Conservation (phyloP, 2,888 invertebrate genomes). For the Scaptodrosophila latifasciaeformis region DNA sequence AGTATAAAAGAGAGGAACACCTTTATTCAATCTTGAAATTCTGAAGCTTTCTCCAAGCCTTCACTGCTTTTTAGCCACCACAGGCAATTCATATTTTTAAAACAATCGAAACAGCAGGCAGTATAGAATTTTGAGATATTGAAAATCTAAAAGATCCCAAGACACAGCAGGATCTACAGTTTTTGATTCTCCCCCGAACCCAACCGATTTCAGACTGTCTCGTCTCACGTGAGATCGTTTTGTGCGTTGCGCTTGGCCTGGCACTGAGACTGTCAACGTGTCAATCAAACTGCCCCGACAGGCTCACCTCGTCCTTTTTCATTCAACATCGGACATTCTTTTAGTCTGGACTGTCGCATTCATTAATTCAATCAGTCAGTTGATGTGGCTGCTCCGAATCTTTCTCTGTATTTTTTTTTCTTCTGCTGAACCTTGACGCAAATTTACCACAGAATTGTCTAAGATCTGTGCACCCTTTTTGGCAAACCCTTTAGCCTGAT, state of each 20-base stretch:
- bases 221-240: slow-evolving; percentile 9
- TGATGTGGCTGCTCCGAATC: slow-evolving; percentile 26
- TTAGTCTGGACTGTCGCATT: slow-evolving; percentile 29
- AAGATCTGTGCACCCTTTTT: neutral
- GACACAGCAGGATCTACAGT: slow-evolving; percentile 50
- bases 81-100: no score
- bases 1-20: no score
- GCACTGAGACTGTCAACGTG: slow-evolving; percentile 66
- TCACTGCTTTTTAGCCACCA: no score
- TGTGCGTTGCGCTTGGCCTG: no score
- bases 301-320: slow-evolving; percentile 27
- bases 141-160: neutral
- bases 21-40: no score
- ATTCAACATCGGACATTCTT: no score
- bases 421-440: neutral
- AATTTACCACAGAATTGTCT: neutral
- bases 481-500: neutral
- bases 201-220: no score
- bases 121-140: neutral
- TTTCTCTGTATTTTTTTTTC: slow-evolving; percentile 15
- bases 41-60: no score
- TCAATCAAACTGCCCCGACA: slow-evolving; percentile 59
- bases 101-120: neutral
- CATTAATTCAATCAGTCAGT: slow-evolving; percentile 44
- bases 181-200: slow-evolving; percentile 25